Base-by-base conservation (phyloP, 2,888 invertebrate species). In the Caenorhabditis parvicauda region DNA sequence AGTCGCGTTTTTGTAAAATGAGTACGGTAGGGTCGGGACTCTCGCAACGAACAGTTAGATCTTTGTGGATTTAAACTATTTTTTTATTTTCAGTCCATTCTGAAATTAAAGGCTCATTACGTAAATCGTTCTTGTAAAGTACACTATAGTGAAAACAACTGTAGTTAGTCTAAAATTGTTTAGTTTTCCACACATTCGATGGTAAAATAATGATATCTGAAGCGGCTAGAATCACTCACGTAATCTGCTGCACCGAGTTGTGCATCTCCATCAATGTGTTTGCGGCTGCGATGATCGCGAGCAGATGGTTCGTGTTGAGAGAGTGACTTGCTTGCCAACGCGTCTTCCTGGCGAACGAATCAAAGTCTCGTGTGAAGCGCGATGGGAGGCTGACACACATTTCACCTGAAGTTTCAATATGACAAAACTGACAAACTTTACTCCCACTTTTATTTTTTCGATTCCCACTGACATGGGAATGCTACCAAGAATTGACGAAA, bases 181-280 rank as follows among this genome's bases (percentile, higher is more conserved):
- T n/a, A n/a, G n/a, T n/a, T n/a, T n/a, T n/a, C n/a, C n/a, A n/a
- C n/a, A n/a, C n/a, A n/a, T n/a, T n/a, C n/a, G n/a, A 27, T 29
- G 14, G 24, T 32, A 17, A 9, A 19, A 32, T 12, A 1, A 49
- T 12, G 24, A 42, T 35, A 44, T 45, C 19, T 19, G 25, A 45
- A 45, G 2, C 19, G 7, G 17, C 1, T 2, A 35, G 37, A 49
- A 38, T 29, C 27, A 39, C 55, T 29, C 28, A 60, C 60, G 57
- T 32, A 14, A 61, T 24, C 35, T 92, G 88, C 83, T 95, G 93
- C 38, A 91, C 90, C 29, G 93, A 92, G 77, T 91, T 92, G 82
- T 89, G 91, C 92, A 96, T 94, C 0, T 93, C 91, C 92, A 96
- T 92, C 47, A 98, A 86, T 0, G 96, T 96, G 83, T 98, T 94